phyloP scores from a whole-genome alignment of 2,797 vertebrate genomes.

The Lagocephalus sceleratus region DNA sequence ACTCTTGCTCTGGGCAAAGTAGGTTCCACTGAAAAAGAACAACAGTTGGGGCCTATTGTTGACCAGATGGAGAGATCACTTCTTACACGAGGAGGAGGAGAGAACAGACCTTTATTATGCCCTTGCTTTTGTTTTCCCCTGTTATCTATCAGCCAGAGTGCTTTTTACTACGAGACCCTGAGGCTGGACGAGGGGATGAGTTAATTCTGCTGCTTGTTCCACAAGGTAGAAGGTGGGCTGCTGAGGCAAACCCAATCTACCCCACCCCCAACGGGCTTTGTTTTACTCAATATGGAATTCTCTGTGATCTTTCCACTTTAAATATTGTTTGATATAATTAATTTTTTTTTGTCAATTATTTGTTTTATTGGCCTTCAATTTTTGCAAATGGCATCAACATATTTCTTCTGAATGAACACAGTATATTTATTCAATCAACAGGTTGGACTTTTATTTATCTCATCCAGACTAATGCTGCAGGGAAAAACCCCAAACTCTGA shows the following conservation, averaged over 20 bases:
- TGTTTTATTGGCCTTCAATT: too few species aligned
- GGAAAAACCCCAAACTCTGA: conserved; percentile 6
- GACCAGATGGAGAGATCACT: conserved; percentile 61
- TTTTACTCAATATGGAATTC: conserved; percentile 19
- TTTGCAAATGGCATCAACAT: too few species aligned
- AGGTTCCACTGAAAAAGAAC: conserved; percentile 15
- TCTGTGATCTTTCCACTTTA: background rate
- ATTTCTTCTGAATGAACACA: too few species aligned
- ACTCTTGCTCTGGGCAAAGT: conserved; percentile 19
- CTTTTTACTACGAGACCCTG: conserved; percentile 45
- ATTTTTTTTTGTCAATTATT: background rate
- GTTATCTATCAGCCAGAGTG: conserved; percentile 58
- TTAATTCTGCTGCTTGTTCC: conserved; percentile 40
- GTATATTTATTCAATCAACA: background rate
- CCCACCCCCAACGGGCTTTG: conserved; percentile 19
- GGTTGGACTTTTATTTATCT: background rate
- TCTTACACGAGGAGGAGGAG: conserved; percentile 49
- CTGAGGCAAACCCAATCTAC: conserved; percentile 13
- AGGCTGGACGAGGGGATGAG: conserved; percentile 41
- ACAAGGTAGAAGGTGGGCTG: conserved; percentile 51
- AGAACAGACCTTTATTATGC: conserved; percentile 49
- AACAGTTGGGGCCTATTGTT: conserved; percentile 24
- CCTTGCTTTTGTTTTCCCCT: conserved; percentile 55
- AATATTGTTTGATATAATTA: background rate
- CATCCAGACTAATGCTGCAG: background rate